Evolutionary conservation across 23 tunicate genomes (phyloP).

Genomic region (Diplosoma virens): DNA sequence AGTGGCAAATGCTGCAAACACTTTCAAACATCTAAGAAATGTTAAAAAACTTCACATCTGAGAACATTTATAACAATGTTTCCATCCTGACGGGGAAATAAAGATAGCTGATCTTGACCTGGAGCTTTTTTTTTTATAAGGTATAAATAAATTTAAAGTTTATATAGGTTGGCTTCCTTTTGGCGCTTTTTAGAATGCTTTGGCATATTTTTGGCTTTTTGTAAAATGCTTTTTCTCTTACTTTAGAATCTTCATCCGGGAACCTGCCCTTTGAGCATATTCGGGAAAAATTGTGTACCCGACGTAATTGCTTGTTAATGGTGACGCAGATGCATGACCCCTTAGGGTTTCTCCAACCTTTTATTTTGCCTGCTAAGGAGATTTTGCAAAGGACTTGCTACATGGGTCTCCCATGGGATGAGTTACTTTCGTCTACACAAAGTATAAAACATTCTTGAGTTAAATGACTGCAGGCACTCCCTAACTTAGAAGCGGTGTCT

Average conservation of each 20-base stretch:
- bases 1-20: neutral
- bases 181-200: too few relatives aligned
- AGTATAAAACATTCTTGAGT: neutral
- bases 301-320: too few relatives aligned
- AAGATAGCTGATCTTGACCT: too few relatives aligned
- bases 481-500: neutral
- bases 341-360: too few relatives aligned
- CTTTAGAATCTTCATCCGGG: neutral
- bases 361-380: too few relatives aligned
- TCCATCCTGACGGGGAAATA: too few relatives aligned
- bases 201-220: neutral
- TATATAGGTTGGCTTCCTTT: neutral
- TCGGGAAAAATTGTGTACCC: too few relatives aligned
- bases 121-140: neutral
- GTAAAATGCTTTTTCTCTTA: neutral
- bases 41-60: too few relatives aligned
- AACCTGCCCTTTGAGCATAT: too few relatives aligned
- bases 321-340: too few relatives aligned
- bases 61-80: too few relatives aligned
- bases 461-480: neutral
- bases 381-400: slow-evolving; percentile 14
- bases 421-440: neutral
- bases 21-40: neutral
- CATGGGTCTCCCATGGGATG: slow-evolving; percentile 25
- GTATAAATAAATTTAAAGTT: neutral